Evolutionary conservation across 2,888 invertebrate genomes (phyloP).

Genomic region (Leptinotarsa peninsularis): DNA sequence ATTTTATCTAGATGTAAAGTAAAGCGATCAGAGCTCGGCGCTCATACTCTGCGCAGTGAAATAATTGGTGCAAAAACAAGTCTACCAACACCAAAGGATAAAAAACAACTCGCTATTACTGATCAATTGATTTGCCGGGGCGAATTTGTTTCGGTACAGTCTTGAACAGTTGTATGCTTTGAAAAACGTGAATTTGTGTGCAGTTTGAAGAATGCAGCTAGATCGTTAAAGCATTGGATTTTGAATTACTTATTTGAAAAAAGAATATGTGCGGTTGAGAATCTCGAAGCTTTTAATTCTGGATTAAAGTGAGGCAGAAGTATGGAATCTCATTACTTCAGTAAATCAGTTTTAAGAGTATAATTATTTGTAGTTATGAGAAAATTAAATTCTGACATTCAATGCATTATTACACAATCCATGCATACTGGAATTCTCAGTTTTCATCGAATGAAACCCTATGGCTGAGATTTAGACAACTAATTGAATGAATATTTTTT

Average conservation of each 20-base stretch:
- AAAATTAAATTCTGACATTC: too few species aligned
- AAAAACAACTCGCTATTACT: constrained; percentile 33
- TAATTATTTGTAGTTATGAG: too few species aligned
- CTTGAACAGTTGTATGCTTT: constrained; percentile 2
- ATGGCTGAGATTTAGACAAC: too few species aligned
- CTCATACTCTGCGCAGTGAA: constrained; percentile 17
- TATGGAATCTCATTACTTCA: too few species aligned
- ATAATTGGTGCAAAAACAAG: constrained; percentile 49
- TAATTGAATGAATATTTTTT: too few species aligned
- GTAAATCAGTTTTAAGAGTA: too few species aligned
- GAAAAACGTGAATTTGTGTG: constrained; percentile 13
- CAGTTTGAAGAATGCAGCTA: constrained; percentile 3
- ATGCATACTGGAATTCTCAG: too few species aligned
- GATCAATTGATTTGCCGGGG: constrained; percentile 40
- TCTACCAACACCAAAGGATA: constrained; percentile 42
- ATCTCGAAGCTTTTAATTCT: neutral
- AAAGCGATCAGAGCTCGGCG: constrained; percentile 4
- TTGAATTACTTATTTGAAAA: neutral
- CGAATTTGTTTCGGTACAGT: constrained; percentile 33
- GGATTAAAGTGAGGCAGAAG: too few species aligned
- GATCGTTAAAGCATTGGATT: neutral
- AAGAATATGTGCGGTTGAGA: neutral
- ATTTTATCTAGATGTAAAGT: constrained; percentile 31
- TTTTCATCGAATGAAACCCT: too few species aligned
- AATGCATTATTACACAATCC: too few species aligned